phyloP scores from a whole-genome alignment of 2,113 vertebrate species.

The Aegotheles bennettii region DNA sequence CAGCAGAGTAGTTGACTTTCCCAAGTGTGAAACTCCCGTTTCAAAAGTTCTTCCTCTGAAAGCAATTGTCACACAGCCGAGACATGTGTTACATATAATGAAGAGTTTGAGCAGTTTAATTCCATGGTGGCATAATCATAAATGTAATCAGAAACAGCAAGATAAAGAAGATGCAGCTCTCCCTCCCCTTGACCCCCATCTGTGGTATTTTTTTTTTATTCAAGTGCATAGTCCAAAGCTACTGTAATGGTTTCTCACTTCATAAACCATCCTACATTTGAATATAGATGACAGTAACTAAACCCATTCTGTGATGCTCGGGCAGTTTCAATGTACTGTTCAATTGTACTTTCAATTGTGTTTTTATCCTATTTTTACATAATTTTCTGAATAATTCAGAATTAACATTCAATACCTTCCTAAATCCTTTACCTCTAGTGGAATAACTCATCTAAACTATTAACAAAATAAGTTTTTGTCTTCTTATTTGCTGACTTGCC shows the following conservation, averaged over 20 bases:
- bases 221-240: not conserved
- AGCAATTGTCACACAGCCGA: not conserved
- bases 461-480: not conserved
- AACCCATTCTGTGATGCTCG: conserved; percentile 21
- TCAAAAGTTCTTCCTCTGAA: not conserved
- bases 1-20: not conserved
- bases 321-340: not conserved
- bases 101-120: not conserved
- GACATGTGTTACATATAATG: not conserved
- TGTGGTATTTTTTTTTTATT: not conserved
- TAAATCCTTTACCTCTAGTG: not conserved
- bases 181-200: not conserved
- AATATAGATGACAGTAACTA: not conserved
- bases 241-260: conserved; percentile 9
- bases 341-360: not conserved
- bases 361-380: conserved; percentile 9
- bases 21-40: not conserved
- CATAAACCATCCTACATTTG: not conserved
- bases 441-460: not conserved
- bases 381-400: conserved; percentile 20
- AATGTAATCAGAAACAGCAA: not conserved
- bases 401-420: conserved; percentile 37
- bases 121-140: not conserved
- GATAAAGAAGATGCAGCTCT: not conserved
- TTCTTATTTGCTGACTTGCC: not conserved